A percentile compares a stretch with the other conserved stretches of the same genome.
Conservation (phyloP, 2,113 vertebrate genomes). For the Bucco capensis region DNA sequence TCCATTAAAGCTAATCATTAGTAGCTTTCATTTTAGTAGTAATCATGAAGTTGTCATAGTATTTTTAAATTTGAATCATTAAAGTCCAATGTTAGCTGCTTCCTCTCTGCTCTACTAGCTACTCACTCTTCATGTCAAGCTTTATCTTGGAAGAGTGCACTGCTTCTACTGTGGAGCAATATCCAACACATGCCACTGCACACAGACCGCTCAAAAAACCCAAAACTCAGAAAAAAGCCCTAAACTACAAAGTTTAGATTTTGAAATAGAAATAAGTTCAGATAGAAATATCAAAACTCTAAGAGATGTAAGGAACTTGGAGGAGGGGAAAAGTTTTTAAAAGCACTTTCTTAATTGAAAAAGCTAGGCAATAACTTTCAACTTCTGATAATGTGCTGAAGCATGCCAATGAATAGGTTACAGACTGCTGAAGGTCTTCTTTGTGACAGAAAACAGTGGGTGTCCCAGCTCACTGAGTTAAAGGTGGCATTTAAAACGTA, state of each 20-base stretch:
- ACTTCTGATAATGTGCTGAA: neutral
- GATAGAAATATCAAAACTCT: neutral
- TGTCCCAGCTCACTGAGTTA: neutral
- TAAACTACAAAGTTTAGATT: neutral
- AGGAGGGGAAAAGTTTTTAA: neutral
- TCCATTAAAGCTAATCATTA: neutral
- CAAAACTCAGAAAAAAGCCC: neutral
- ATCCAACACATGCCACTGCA: neutral
- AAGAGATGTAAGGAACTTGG: neutral
- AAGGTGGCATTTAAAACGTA: neutral
- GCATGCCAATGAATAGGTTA: neutral
- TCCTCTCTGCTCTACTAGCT: neutral
- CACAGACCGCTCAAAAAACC: too few species aligned
- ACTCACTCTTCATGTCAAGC: neutral
- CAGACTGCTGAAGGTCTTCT: neutral
- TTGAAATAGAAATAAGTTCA: neutral
- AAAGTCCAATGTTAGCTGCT: neutral
- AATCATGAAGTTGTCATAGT: neutral
- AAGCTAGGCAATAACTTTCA: neutral
- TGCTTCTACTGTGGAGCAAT: neutral
- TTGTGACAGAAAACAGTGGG: neutral
- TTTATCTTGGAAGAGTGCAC: neutral
- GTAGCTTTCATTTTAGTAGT: neutral
- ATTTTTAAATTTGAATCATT: neutral
- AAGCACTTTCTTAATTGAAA: neutral